phyloP scores from a whole-genome alignment of 2,888 invertebrate species.

The Pyrrhosoma nymphula region DNA sequence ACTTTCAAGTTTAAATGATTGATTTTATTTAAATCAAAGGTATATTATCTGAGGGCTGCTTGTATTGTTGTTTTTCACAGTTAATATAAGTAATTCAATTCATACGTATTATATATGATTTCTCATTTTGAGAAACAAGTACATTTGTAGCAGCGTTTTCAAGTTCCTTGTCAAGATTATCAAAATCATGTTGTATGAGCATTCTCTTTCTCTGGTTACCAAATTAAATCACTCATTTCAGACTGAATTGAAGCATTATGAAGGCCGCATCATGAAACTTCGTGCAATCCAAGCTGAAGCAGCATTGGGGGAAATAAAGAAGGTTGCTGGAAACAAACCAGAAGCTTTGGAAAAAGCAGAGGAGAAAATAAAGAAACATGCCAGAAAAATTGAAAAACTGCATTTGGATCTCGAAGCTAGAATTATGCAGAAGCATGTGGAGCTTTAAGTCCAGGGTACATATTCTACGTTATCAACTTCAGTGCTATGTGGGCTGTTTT shows the following conservation, averaged over 20 bases:
- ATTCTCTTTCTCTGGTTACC: background rate
- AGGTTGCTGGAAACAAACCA: conserved; percentile 84
- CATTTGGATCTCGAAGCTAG: conserved; percentile 88
- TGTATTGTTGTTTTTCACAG: no score
- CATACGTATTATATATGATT: no score
- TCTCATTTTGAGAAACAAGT: no score
- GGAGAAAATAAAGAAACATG: conserved; percentile 90
- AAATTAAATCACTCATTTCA: conserved; percentile 75
- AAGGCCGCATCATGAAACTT: conserved; percentile 90
- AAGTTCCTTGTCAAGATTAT: no score
- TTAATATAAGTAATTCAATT: no score
- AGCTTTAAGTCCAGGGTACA: conserved; percentile 80
- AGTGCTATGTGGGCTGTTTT: no score
- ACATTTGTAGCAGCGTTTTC: no score
- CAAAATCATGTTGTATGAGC: no score
- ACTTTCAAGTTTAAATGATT: no score
- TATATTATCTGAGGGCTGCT: no score
- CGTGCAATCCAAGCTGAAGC: conserved; percentile 91
- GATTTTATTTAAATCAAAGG: no score
- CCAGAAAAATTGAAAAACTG: conserved; percentile 91
- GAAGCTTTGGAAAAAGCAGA: conserved; percentile 82
- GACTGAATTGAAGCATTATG: conserved; percentile 92
- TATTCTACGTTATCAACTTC: background rate
- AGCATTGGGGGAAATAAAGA: conserved; percentile 84
- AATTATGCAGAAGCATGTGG: conserved; percentile 87